phyloP scores from a whole-genome alignment of 2,113 vertebrate genomes.

The Calidris pugnax region DNA sequence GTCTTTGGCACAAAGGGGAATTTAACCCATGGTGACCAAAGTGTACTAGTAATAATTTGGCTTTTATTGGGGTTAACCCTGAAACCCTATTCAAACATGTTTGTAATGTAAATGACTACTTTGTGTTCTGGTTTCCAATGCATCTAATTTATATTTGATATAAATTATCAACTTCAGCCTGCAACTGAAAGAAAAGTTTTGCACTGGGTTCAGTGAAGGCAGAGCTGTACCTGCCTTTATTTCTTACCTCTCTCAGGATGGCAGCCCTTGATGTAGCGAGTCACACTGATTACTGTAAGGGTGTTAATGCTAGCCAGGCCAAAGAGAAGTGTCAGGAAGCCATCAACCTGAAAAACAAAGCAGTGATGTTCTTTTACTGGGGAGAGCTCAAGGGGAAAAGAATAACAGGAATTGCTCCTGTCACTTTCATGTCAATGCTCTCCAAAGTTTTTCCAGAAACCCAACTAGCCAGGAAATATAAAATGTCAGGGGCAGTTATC shows the following conservation, averaged over 20 bases:
- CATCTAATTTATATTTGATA: not conserved
- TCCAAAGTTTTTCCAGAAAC: not conserved
- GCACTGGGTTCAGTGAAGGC: not conserved
- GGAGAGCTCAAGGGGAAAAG: not conserved
- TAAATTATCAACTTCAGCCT: not conserved
- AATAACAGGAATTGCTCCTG: not conserved
- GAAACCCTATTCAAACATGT: not conserved
- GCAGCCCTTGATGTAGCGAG: slow-evolving; percentile 86
- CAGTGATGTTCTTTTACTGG: not conserved
- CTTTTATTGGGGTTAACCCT: not conserved
- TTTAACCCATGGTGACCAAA: not conserved
- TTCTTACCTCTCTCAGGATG: slow-evolving; percentile 82
- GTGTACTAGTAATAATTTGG: not conserved
- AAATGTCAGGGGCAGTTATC: slow-evolving; percentile 25
- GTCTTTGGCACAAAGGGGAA: not conserved
- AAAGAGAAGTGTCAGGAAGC: slow-evolving; percentile 88
- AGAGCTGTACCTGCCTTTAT: not conserved
- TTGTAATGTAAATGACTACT: not conserved
- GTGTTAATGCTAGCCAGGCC: slow-evolving; percentile 90
- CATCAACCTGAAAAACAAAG: slow-evolving; percentile 81
- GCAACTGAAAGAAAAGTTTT: not conserved
- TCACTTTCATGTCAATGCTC: not conserved
- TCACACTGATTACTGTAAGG: slow-evolving; percentile 88
- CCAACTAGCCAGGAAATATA: not conserved
- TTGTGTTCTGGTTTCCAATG: not conserved